Evolutionary conservation across 2,888 invertebrate species (phyloP), one percentile per base, ranked within the genome.

Genomic region (Parnassius apollo): DNA sequence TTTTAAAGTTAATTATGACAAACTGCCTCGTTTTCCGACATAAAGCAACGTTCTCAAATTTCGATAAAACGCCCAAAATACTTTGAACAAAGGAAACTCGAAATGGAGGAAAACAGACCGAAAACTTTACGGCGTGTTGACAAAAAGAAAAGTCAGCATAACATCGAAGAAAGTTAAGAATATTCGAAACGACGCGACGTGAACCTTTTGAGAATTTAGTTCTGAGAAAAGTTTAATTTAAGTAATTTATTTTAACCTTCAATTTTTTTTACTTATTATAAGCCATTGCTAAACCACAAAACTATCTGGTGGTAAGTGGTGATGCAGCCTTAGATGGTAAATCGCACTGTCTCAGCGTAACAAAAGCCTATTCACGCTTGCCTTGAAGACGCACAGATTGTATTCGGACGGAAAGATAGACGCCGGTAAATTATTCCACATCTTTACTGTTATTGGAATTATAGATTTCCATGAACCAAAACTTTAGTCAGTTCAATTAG

Each of bases 201-300:
- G 10, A 13, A 9, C 67, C 72, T 73, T 69, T 63, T 62, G 71
- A 70, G 78, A 75, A 77, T 80, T 80, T 81, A 80, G 78, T 76
- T 68, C 63, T 68, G 64, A 63, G 69, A 62, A 66, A 76, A 78
- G 71, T 79, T 80, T 73, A 52, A 52, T 69, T 67, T 73, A 75
- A 80, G 77, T 81, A 78, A 77, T 80, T 80, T 79, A 76, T 71
- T 71, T 70, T 72, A 75, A 75, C 35, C 35, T 35, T 35, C 35
- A 35, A 1, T 35, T 35, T 35, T 35, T 25, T 35, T 4, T 0
- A 35, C 35, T 35, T 35, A 35, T 35, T 35, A 4, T 35, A 35
- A 35, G 35, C 7, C 4, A 35, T 35, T 35, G 35, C 35, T 35
- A 4, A 7, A 7, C 35, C 35, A 35, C 7, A 35, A 35, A 7